Evolutionary conservation across 2,888 invertebrate species (phyloP), one percentile per base, ranked within the genome.

Genomic region (Cosmopolites sordidus): DNA sequence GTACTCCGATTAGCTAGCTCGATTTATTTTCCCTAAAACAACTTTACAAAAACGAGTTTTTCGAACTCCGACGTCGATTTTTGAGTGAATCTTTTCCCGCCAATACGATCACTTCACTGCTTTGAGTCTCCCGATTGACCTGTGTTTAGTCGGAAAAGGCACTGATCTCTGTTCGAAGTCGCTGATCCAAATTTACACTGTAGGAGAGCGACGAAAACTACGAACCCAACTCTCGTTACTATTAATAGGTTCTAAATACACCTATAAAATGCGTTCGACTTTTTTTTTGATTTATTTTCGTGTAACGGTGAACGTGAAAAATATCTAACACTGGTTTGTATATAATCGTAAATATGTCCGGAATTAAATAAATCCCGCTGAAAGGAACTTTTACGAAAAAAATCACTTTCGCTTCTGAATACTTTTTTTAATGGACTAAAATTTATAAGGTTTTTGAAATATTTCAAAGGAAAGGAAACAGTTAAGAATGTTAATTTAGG

Each of bases 141-240:
- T 49, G 45, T 54, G 54, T 54, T 49, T 45, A 42, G 54, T 49
- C 45, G 45, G 41, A 33, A 33, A 22, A 43, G 47, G 43, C 51
- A 38, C 45, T 22, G 40, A 46, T 51, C 51, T 33, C 44, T 16
- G 47, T 42, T 47, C 44, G 33, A 42, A 54, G 65, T 66, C 64
- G 62, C 62, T 58, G 61, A 48, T 64, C 66, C 68, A 68, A 64
- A 68, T 62, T 67, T 67, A 69, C 65, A 67, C 51, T 41, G 37
- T 43, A 16, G 4, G 14, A 30, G 62, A 64, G 64, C 62, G 63
- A 64, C 60, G 63, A 54, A 54, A 54, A 50, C 47, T 33, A 33
- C 11, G 12, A 33, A 33, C n/a, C 33, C 33, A 33, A 33, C 33
- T 33, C 33, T 3, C 11, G 33, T 48, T 48, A 51, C 55, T 55